phyloP scores from a whole-genome alignment of 2,797 vertebrate species.

The Smutsia gigantea region DNA sequence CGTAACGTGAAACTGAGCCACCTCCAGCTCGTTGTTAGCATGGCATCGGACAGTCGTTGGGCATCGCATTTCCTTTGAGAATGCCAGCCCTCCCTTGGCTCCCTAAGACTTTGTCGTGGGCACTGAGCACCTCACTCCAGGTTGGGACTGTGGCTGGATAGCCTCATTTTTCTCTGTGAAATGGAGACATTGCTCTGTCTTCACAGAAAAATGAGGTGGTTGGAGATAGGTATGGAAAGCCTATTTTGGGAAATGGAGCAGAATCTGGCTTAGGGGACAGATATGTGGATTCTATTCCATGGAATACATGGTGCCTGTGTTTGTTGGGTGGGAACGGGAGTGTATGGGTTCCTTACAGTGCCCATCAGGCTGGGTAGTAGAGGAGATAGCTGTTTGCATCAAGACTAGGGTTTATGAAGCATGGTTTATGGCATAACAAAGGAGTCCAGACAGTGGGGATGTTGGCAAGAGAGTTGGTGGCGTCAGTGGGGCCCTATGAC shows the following conservation, averaged over 20 bases:
- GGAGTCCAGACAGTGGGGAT: not conserved
- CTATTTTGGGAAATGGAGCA: not conserved
- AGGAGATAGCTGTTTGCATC: not conserved
- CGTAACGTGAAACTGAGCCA: not conserved
- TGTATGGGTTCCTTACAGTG: too few relatives aligned
- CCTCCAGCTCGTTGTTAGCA: not conserved
- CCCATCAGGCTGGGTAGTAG: not conserved
- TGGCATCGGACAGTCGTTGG: fast-evolving
- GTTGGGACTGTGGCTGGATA: not conserved
- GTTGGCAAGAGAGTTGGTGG: not conserved
- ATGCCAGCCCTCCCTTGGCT: fast-evolving
- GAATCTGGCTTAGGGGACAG: not conserved
- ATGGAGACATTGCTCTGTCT: not conserved
- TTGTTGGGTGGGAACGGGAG: not conserved
- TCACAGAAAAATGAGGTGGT: not conserved
- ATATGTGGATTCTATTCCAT: fast-evolving
- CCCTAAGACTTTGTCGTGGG: not conserved
- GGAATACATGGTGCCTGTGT: not conserved
- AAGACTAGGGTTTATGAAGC: not conserved
- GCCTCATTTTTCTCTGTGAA: not conserved
- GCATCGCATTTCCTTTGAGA: not conserved
- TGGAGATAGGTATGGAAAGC: fast-evolving
- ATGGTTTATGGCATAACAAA: not conserved
- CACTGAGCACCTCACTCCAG: not conserved
- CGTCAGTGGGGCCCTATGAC: too few relatives aligned